Conservation (phyloP, 2,113 vertebrate species). For the Notechis scutatus region DNA sequence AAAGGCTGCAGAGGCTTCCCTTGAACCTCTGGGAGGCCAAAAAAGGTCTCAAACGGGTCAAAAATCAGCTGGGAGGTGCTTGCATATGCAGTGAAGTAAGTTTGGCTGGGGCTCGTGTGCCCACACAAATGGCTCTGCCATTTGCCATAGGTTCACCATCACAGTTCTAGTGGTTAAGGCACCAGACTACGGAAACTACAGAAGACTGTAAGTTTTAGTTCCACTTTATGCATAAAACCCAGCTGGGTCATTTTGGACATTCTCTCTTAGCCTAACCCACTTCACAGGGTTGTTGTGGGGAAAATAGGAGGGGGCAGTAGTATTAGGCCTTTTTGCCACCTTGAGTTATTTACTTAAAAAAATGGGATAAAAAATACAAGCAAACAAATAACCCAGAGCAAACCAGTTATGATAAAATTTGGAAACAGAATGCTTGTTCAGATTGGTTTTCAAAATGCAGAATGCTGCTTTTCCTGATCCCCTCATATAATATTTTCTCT, state of each 20-base stretch:
- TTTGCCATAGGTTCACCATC: too few relatives aligned
- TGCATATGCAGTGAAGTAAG: too few relatives aligned
- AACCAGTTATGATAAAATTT: background rate
- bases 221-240: background rate
- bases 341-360: background rate
- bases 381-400: background rate
- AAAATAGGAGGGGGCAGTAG: background rate
- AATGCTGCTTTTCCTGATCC: background rate
- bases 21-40: too few relatives aligned
- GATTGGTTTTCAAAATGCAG: background rate
- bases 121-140: too few relatives aligned
- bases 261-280: background rate
- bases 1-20: too few relatives aligned
- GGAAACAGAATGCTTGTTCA: background rate
- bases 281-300: background rate
- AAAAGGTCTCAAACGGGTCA: too few relatives aligned
- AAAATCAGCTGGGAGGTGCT: too few relatives aligned
- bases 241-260: background rate
- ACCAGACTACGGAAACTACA: background rate
- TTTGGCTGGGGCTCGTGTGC: too few relatives aligned
- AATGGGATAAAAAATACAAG: background rate
- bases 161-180: background rate
- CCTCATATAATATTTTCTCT: background rate
- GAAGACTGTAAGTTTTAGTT: background rate
- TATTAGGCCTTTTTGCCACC: background rate